Base-by-base conservation (phyloP, 1,140 invertebrate genomes). In the Drosophila eugracilis region DNA sequence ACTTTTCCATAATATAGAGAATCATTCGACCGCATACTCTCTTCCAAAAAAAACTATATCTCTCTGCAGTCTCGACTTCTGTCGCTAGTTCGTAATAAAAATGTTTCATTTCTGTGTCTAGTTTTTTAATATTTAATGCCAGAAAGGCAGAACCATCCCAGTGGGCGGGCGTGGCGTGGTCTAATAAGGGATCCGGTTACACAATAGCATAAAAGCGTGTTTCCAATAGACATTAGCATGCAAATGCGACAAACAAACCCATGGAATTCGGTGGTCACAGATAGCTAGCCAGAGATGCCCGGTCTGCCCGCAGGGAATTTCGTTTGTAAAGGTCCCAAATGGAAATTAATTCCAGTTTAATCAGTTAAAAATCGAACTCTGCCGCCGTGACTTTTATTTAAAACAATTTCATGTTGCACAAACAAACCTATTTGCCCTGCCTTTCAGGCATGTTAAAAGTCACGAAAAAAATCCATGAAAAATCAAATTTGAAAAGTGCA, bases 41-140 rank as follows among this genome's bases (percentile, higher is more conserved):
- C 60, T 2, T 30, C 6, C 36, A 22, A 34, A 21, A 37, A 5
- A 21, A 37, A 5, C n/a, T 3, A n/a, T 42, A 17, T 55, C 32
- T 19, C 32, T 14, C 30, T 39, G 28, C 30, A 32, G 22, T 34
- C 28, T 34, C 69, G 52, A 70, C 63, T 66, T 53, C 10, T 81
- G 69, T 67, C 42, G 63, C 69, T 74, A 37, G 53, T 78, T 62
- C 71, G 75, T 78, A 75, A 88, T 88, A 88, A 88, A 85, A 88
- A 88, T 88, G 83, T 86, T 88, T 72, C 75, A 88, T 86, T 85
- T 66, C 78, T 75, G 62, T 65, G 60, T 88, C 85, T 86, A 88
- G 83, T 88, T 86, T 88, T 85, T 88, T 88, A 88, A 88, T 88
- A 88, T 88, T 88, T 88, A 83, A 88, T 88, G 73, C 52, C 66